phyloP scores from a whole-genome alignment of 2,797 vertebrate genomes.

The Clarias laeviceps region DNA sequence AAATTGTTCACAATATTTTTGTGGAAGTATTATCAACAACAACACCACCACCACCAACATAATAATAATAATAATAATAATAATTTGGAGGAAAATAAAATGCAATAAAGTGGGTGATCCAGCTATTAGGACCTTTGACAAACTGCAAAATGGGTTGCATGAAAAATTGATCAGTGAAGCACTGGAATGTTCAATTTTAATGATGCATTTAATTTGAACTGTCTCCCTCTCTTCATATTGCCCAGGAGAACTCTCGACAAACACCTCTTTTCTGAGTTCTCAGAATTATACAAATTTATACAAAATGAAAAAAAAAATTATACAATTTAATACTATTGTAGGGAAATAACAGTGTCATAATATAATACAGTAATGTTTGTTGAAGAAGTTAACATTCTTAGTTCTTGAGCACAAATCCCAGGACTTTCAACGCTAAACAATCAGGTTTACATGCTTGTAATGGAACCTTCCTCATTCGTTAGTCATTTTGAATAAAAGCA shows the following conservation, averaged over 20 bases:
- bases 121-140: constrained; percentile 9
- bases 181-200: constrained; percentile 15
- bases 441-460: neutral
- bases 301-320: neutral
- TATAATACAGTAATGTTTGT: neutral
- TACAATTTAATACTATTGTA: neutral
- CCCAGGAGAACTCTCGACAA: neutral
- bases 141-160: constrained; percentile 26
- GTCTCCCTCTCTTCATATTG: constrained; percentile 8
- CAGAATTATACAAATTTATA: neutral
- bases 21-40: neutral
- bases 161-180: constrained; percentile 35
- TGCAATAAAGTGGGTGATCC: constrained; percentile 11
- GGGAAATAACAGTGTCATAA: neutral
- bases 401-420: neutral
- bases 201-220: constrained; percentile 31
- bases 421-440: neutral
- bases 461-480: neutral
- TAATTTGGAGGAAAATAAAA: neutral
- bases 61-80: neutral
- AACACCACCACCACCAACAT: neutral
- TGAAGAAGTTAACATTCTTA: neutral
- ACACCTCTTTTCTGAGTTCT: neutral
- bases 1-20: neutral
- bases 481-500: neutral